Conservation (phyloP, 2,113 vertebrate genomes). For the Bucco capensis region DNA sequence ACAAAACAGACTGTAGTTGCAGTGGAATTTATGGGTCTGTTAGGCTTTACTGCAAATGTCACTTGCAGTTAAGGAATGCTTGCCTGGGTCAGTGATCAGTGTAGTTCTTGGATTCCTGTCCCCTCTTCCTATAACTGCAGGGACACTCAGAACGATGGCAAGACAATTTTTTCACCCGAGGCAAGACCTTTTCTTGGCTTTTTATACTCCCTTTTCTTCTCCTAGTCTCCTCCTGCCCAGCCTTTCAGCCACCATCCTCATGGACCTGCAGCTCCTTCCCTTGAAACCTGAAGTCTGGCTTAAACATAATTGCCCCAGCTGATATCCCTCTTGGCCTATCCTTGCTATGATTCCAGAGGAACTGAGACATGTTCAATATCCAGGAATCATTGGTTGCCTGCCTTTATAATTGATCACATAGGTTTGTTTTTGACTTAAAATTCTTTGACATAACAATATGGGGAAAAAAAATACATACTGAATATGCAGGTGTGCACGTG, state of each 20-base stretch:
- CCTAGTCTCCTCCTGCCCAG: background rate
- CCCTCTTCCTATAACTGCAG: background rate
- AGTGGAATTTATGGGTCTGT: background rate
- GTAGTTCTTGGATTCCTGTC: background rate
- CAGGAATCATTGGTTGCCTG: background rate
- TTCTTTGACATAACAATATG: background rate
- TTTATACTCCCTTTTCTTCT: background rate
- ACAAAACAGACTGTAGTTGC: background rate
- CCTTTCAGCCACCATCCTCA: background rate
- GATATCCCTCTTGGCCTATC: background rate
- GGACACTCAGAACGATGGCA: background rate
- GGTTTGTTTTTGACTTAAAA: background rate
- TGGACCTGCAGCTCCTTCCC: constrained; percentile 12
- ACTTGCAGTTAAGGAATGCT: background rate
- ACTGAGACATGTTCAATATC: background rate
- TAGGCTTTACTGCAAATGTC: background rate
- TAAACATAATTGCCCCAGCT: background rate
- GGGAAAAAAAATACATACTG: background rate
- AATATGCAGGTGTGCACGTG: background rate
- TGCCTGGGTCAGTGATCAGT: background rate
- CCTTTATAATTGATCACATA: background rate
- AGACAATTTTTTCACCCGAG: background rate
- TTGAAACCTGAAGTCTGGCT: constrained; percentile 18
- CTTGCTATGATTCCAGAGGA: constrained; percentile 48
- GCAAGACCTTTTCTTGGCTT: background rate